phyloP scores from a whole-genome alignment of 2,888 invertebrate genomes.

The Eutolmus rufibarbis region DNA sequence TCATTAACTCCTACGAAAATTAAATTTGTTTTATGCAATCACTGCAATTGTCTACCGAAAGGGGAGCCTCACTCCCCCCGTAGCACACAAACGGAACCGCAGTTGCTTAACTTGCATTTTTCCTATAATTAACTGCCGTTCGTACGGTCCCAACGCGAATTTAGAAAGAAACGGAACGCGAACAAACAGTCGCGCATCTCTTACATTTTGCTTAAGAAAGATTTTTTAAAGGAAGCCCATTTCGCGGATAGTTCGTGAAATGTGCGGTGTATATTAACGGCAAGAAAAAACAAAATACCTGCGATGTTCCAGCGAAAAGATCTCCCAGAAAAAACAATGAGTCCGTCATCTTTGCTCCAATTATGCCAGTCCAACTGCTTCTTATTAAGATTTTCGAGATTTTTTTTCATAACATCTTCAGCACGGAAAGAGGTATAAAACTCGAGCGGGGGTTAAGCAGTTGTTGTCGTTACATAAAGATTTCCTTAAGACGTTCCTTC shows the following conservation, averaged over 20 bases:
- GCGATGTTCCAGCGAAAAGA: neutral
- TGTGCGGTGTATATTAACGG: neutral
- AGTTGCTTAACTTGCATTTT: constrained; percentile 39
- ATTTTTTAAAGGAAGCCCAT: neutral
- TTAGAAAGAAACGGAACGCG: neutral
- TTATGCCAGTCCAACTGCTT: constrained; percentile 44
- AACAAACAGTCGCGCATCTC: constrained; percentile 32
- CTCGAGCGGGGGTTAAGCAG: neutral
- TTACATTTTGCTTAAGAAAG: constrained; percentile 43
- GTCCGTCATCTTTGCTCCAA: constrained; percentile 47
- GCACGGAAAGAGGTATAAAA: neutral
- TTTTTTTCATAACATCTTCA: constrained; percentile 14
- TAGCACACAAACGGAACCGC: constrained; percentile 12
- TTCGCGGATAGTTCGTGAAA: neutral
- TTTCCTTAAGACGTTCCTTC: constrained; percentile 14
- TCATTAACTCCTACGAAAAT: constrained; percentile 33
- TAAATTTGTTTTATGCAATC: constrained; percentile 44
- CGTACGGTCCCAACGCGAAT: constrained; percentile 24
- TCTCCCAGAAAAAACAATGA: constrained; percentile 42
- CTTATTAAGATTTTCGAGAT: constrained; percentile 30
- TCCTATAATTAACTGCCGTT: constrained; percentile 45
- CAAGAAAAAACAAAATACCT: neutral
- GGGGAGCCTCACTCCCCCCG: neutral
- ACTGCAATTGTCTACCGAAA: constrained; percentile 42
- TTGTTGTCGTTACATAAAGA: neutral